Evolutionary conservation across 2,113 vertebrate genomes (phyloP), one percentile per base, ranked within the genome.

Genomic region (Psephotus haematonotus): DNA sequence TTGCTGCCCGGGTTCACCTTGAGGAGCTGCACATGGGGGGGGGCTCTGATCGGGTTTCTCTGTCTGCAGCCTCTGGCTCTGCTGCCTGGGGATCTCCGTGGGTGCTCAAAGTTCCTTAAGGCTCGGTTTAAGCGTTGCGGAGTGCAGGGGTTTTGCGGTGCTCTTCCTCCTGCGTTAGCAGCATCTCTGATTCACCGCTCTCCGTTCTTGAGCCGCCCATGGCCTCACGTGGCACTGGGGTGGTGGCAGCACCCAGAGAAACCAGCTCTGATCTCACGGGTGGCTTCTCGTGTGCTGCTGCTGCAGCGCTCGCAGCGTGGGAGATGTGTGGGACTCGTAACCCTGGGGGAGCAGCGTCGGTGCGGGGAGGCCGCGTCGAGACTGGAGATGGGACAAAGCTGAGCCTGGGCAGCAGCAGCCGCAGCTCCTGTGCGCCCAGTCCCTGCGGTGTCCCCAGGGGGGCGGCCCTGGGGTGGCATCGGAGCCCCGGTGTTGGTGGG

Each of bases 341-440:
- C 19, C 39, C 37, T 7, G 8, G 86, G 31, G 63, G 71, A 63
- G 80, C 77, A 31, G 65, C 9, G 0, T 6, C 47, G 3, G 53
- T 8, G 63, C 2, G 28, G 59, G 14, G 10, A 4, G 49, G 41
- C 80, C 49, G n/a, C 43, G 2, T 5, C 0, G 4, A 25, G 49
- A 19, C 33, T 4, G 49, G 57, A 20, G 71, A 12, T 10, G 46
- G 92, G 37, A 4, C 47, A 3, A 16, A 59, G 37, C 12, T 19
- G 76, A 50, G 71, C 27, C 41, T 13, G 55, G 76, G 41, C 69
- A 10, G 20, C 1, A 9, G 16, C 24, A 1, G 65, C 59, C 35
- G 75, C 74, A 44, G 43, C 44, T 3, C 3, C 0, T 0, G 11
- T 7, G 13, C 10, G 23, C 50, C 7, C 2, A 7, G 19, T 35